Evolutionary conservation across 2,888 invertebrate species (phyloP).

Genomic region (Agonopterix arenella): DNA sequence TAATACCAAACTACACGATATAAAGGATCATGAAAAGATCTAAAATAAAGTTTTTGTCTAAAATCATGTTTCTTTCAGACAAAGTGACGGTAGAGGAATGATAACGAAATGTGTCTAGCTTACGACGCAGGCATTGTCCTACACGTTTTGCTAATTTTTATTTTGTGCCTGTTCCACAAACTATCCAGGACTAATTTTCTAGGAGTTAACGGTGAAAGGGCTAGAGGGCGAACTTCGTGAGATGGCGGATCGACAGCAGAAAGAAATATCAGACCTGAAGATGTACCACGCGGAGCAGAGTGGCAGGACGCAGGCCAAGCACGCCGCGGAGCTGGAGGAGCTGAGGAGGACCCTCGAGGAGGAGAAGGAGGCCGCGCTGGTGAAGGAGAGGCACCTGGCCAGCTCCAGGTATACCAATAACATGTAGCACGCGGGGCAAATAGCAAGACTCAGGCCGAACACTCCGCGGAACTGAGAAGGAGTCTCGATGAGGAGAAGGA

Average conservation of each 20-base stretch:
- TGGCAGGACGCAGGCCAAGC: constrained; percentile 57
- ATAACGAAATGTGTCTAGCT: not conserved
- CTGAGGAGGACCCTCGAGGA: constrained; percentile 75
- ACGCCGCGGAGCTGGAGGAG: constrained; percentile 56
- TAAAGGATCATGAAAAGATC: no score
- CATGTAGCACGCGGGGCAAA: constrained; percentile 59
- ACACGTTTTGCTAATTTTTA: not conserved
- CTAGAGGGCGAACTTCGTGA: constrained; percentile 89
- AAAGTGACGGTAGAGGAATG: not conserved
- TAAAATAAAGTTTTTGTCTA: no score
- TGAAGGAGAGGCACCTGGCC: constrained; percentile 62
- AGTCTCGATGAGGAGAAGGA: constrained; percentile 64
- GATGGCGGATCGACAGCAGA: constrained; percentile 84
- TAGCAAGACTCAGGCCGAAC: constrained; percentile 57
- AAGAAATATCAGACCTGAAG: constrained; percentile 75
- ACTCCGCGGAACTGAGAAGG: constrained; percentile 74
- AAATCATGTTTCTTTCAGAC: not conserved
- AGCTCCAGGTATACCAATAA: constrained; percentile 46
- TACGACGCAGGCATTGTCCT: not conserved
- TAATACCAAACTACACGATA: no score
- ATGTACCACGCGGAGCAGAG: constrained; percentile 58
- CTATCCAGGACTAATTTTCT: constrained; percentile 5
- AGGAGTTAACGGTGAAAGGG: constrained; percentile 91
- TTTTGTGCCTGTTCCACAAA: not conserved
- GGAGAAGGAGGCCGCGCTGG: constrained; percentile 56